phyloP scores from a whole-genome alignment of 1,140 invertebrate genomes.

The Agraylea sexmaculata region DNA sequence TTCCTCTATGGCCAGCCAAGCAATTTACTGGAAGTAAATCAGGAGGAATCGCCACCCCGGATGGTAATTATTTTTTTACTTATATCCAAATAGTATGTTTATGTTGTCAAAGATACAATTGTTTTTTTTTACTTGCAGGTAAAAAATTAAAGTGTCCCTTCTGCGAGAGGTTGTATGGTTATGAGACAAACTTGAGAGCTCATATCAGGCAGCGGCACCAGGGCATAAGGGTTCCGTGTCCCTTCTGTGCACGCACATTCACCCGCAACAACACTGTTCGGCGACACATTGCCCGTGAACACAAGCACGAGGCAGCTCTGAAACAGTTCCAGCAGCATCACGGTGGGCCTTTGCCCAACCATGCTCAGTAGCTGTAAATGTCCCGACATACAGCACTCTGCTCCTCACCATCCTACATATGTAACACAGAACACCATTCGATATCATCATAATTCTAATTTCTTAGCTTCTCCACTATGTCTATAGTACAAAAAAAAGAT shows the following conservation, averaged over 20 bases:
- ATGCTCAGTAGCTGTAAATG: conserved; percentile 44
- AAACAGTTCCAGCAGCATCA: conserved; percentile 52
- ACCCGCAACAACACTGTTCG: conserved; percentile 84
- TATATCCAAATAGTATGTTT: not conserved
- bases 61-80: conserved; percentile 29
- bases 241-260: conserved; percentile 80
- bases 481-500: no score
- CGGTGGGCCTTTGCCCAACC: conserved; percentile 41
- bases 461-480: no score
- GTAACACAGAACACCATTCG: no score
- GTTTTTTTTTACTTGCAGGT: conserved; percentile 40
- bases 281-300: conserved; percentile 75
- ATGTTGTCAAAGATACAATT: conserved; percentile 1
- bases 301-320: conserved; percentile 61
- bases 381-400: no score
- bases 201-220: conserved; percentile 83
- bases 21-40: conserved; percentile 40
- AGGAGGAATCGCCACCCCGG: conserved; percentile 39
- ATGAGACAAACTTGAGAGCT: conserved; percentile 82
- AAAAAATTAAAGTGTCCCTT: conserved; percentile 86
- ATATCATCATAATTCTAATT: no score
- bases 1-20: conserved; percentile 31
- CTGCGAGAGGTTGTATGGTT: conserved; percentile 84
- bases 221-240: conserved; percentile 77
- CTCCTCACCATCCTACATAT: no score